phyloP scores from a whole-genome alignment of 1,140 invertebrate species.

The Zaprionus ghesquierei region DNA sequence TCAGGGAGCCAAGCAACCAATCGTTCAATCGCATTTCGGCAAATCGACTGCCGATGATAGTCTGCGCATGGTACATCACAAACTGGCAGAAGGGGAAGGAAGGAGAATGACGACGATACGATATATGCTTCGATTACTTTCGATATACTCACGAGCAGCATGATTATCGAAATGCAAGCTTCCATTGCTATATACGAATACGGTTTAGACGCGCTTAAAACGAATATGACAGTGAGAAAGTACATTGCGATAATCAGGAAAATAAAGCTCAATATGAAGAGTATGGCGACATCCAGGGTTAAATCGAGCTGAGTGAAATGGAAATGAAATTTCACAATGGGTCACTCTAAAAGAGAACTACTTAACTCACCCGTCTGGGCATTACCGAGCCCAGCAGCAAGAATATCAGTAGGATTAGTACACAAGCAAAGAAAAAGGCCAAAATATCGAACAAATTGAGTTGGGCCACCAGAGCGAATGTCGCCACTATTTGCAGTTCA shows the following conservation, averaged over 20 bases:
- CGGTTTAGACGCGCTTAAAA: fast-evolving
- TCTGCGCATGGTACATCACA: conserved; percentile 64
- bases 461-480: conserved; percentile 4
- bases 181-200: conserved; percentile 18
- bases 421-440: conserved; percentile 2
- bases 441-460: conserved; percentile 27
- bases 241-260: conserved; percentile 47
- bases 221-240: conserved; percentile 13
- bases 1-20: conserved; percentile 49
- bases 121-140: too few species aligned
- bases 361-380: conserved; percentile 18
- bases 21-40: conserved; percentile 68
- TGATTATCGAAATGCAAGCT: conserved; percentile 7
- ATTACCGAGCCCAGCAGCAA: conserved; percentile 27
- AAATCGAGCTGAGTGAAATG: conserved; percentile 45
- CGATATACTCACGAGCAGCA: conserved; percentile 50
- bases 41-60: conserved; percentile 57
- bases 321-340: too few species aligned
- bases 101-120: too few species aligned
- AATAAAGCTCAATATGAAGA: conserved; percentile 59
- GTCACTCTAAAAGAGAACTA: too few species aligned
- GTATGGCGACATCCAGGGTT: conserved; percentile 57
- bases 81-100: conserved; percentile 35
- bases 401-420: conserved; percentile 1
- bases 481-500: conserved; percentile 46